Percentiles rank a stretch among this genome's conserved stretches.
Evolutionary conservation across 92 coral and sea anemone species (phyloP).

Genomic region (Chrysogorgia sp.): DNA sequence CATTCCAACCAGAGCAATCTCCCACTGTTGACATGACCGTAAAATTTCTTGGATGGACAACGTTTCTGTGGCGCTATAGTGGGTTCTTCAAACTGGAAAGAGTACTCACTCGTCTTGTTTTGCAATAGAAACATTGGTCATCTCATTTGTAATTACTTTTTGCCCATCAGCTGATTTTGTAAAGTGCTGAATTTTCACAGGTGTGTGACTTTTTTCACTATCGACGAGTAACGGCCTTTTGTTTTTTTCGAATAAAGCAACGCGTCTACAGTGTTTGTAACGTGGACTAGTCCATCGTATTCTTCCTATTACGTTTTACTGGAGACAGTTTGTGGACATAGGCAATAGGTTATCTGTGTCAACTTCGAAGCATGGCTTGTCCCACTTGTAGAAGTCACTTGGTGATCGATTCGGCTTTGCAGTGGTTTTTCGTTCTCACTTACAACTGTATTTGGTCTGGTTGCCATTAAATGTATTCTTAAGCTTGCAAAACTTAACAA

Average conservation of each 20-base stretch:
- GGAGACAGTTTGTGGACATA: constrained; percentile 27
- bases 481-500: too few relatives aligned
- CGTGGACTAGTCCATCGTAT: constrained; percentile 13
- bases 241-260: constrained; percentile 12
- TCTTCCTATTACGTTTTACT: not conserved
- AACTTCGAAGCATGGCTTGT: too few relatives aligned
- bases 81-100: constrained; percentile 7
- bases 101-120: constrained; percentile 13
- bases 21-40: constrained; percentile 14
- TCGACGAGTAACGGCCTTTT: too few relatives aligned
- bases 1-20: not conserved
- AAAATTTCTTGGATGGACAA: not conserved
- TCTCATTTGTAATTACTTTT: constrained; percentile 21
- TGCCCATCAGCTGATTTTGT: too few relatives aligned
- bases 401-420: too few relatives aligned
- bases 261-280: not conserved
- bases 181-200: too few relatives aligned
- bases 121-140: constrained; percentile 3
- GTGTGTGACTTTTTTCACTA: too few relatives aligned
- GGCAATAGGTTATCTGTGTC: too few relatives aligned
- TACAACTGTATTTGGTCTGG: too few relatives aligned
- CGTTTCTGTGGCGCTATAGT: not conserved
- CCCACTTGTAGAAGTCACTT: too few relatives aligned
- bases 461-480: too few relatives aligned
- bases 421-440: too few relatives aligned